These are phyloP conservation scores for Collichthys lucidus DNA, from an alignment of 2,113 vertebrate species.

Conservation along the genomic window DNA sequence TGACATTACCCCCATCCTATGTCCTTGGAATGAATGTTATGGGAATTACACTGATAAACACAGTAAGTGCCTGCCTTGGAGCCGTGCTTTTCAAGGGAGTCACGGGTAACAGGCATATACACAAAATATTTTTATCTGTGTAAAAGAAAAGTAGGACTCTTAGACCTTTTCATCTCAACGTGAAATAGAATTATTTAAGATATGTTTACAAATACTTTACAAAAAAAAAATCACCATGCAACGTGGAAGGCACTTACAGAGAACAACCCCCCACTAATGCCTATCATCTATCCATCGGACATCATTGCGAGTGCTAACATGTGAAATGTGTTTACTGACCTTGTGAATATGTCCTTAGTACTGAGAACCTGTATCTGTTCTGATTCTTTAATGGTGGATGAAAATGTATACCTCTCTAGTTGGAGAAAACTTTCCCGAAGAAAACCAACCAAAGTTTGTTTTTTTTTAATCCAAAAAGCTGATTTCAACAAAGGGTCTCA, in stretches of 20 bases:
- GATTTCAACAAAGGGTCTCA: background rate
- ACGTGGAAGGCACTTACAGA: background rate
- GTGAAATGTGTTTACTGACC: constrained; percentile 23
- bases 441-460: background rate
- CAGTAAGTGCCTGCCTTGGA: background rate
- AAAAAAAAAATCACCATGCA: background rate
- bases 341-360: background rate
- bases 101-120: background rate
- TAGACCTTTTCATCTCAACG: background rate
- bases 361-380: background rate
- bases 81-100: background rate
- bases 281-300: background rate
- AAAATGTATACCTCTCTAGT: background rate
- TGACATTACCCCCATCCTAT: background rate
- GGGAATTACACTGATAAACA: constrained; percentile 18
- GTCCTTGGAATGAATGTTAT: background rate
- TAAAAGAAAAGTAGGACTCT: constrained; percentile 9
- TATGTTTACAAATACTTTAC: background rate
- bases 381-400: background rate
- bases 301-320: background rate
- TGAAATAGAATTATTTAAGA: background rate
- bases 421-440: background rate
- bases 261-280: background rate
- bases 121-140: background rate
- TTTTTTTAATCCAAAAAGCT: background rate